Conservation (phyloP, 2,797 vertebrate species). For the Ctenopoma kingsleyae region DNA sequence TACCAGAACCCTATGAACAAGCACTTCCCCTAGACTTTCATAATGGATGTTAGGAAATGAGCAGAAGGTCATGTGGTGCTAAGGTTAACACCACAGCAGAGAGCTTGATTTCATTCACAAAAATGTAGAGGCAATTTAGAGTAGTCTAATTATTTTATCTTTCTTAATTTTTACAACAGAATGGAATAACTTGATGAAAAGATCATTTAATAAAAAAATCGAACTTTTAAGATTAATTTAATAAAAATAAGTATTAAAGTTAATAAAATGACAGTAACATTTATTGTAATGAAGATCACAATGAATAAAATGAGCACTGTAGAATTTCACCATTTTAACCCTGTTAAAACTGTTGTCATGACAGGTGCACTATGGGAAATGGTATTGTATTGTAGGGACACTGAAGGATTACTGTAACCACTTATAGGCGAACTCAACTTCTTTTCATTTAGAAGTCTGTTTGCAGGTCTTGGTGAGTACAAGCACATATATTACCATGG, state of each 20-base stretch:
- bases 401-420: background rate
- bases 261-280: background rate
- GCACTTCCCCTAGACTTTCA: conserved; percentile 49
- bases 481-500: background rate
- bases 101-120: conserved; percentile 37
- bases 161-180: background rate
- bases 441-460: background rate
- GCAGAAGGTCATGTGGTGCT: conserved; percentile 51
- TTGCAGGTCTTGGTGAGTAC: background rate
- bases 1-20: conserved; percentile 58
- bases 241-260: background rate
- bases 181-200: background rate
- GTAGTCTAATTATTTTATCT: conserved; percentile 26
- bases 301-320: background rate
- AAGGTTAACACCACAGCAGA: conserved; percentile 40
- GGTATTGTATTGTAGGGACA: background rate
- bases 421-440: background rate
- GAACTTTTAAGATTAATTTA: background rate
- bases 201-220: background rate
- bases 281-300: background rate
- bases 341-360: background rate
- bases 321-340: background rate
- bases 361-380: background rate
- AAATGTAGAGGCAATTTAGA: conserved; percentile 22
- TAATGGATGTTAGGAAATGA: conserved; percentile 37